Evolutionary conservation across 2,888 invertebrate species (phyloP), one percentile per base, ranked within the genome.

Genomic region (Leptopterna dolabrata): DNA sequence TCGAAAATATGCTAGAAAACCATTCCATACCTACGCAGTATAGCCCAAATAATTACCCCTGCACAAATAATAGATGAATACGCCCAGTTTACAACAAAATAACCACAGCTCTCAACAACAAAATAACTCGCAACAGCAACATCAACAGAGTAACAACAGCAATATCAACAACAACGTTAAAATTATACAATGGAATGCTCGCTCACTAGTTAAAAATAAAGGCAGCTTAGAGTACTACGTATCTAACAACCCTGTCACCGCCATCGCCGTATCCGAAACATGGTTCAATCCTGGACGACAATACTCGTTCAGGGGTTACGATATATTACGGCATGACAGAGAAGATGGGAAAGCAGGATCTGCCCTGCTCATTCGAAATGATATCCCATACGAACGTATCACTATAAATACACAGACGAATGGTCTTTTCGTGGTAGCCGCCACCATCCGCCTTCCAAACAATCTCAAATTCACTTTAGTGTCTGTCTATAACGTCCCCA

Each of bases 361-460:
- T 36, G 73, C 73, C n/a, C 73, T 73, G 13, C 73, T 73, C n/a
- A 70, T 73, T 36, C 29, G 73, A 11, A 73, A n/a, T n/a, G 73
- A 36, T 29, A 73, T 29, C 7, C 73, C 11, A 27, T 73, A 73
- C 73, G 73, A 71, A 71, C 19, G 71, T 27, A 14, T 71, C 30
- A 14, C 29, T 71, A 71, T 73, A 73, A 29, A 36, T n/a, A 24
- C n/a, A 36, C 73, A 29, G 29, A 73, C 24, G n/a, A 73, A n/a
- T 36, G 73, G 73, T 16, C 16, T 30, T 2, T 73, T 73, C 24
- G 13, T 14, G n/a, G n/a, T n/a, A n/a, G n/a, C n/a, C n/a, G n/a
- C n/a, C n/a, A n/a, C n/a, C n/a, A n/a, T n/a, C n/a, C n/a, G n/a
- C n/a, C n/a, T n/a, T n/a, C n/a, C n/a, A n/a, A n/a, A n/a, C n/a